Base-by-base conservation (phyloP, 2,113 vertebrate genomes). In the Dascyllus trimaculatus region DNA sequence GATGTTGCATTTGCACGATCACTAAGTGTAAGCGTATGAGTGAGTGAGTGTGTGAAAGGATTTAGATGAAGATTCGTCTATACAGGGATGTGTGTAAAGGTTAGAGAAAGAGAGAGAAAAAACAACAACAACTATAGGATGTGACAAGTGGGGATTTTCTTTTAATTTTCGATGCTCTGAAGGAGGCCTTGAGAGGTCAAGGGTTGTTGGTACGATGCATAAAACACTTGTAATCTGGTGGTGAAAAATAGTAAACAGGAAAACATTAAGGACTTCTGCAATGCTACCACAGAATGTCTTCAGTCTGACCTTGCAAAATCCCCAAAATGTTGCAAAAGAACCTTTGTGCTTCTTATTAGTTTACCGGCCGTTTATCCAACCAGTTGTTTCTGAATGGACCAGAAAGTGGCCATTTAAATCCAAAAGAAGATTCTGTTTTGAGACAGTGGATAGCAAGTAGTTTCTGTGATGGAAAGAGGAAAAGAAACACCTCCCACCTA, bases 191-290 rank as follows among this genome's bases (percentile, higher is more conserved):
- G 5, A 21, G 24, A 61, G 15, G 15, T 35, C 19, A 63, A n/a
- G 3, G 26, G 18, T 11, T 7, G 7, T 35, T 35, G 7, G 7
- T 35, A 10, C 1, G 32, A 35, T 10, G 7, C 7, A 15, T 21
- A 51, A 9, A 51, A 21, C 7, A 1, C 18, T 51, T 51, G n/a
- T n/a, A 40, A 40, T 40, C 9, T 40, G 13, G 40, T 69, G 7
- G 21, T 48, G 4, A n/a, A 15, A 67, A 66, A 18, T 15, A 13
- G 46, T 2, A 45, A 48, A 74, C 19, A 74, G 43, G 64, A 81
- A 68, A n/a, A 8, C 3, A 3, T 52, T 14, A 19, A 52, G 17
- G 13, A 15, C 10, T 26, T 5, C n/a, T 45, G 35, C 10, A 65
- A 11, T 5, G 2, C n/a, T 9, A 2, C 8, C 5, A 59, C 19